phyloP scores from a whole-genome alignment of 2,113 vertebrate genomes.

The Mesoclemmys tuberculata region DNA sequence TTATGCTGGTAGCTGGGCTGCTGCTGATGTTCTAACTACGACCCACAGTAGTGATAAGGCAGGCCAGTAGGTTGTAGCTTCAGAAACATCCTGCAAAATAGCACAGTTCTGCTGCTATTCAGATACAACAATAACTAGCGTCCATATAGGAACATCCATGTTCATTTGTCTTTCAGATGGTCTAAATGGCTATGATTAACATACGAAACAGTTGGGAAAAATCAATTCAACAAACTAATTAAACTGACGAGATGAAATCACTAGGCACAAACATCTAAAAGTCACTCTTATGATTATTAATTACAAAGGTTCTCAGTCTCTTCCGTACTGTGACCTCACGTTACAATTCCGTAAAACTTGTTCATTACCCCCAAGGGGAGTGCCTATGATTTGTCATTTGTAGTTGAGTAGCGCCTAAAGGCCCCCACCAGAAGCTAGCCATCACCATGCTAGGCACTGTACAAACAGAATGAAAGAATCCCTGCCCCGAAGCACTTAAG shows the following conservation, averaged over 20 bases:
- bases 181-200: neutral
- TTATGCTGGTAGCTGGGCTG: neutral
- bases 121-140: neutral
- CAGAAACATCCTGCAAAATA: neutral
- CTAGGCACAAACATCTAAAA: neutral
- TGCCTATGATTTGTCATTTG: neutral
- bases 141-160: fast-evolving
- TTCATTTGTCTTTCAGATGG: no score
- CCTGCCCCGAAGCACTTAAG: neutral
- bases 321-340: fast-evolving
- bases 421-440: neutral
- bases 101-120: fast-evolving
- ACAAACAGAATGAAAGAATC: neutral
- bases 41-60: neutral
- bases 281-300: neutral
- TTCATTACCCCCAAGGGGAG: neutral
- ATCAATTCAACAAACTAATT: neutral
- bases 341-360: neutral
- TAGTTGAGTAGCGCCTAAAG: no score
- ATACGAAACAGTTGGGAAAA: neutral
- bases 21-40: neutral
- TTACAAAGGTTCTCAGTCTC: neutral
- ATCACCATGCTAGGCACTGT: neutral
- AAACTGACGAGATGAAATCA: neutral
- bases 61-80: neutral